Evolutionary conservation across 2,113 vertebrate genomes (phyloP).

Genomic region (Chlorodrepanis virens): DNA sequence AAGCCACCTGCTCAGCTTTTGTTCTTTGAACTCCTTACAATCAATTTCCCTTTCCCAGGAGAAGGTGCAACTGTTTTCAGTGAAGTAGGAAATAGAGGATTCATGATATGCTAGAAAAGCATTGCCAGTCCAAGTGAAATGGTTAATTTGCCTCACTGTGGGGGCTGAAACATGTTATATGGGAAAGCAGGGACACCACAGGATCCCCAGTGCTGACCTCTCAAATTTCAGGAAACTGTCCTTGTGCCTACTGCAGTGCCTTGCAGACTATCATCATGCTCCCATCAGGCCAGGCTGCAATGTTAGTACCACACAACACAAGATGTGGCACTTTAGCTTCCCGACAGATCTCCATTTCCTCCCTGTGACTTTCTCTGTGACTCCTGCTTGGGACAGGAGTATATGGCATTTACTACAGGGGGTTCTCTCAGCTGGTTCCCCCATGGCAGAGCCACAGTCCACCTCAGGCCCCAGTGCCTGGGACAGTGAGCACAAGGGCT

Average conservation of each 20-base stretch:
- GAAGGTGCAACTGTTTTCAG: background rate
- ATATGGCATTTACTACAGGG: background rate
- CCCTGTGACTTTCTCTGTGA: background rate
- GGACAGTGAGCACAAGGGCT: background rate
- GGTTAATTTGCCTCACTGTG: background rate
- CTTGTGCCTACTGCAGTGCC: background rate
- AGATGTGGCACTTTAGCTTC: background rate
- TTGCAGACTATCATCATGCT: background rate
- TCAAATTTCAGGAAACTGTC: background rate
- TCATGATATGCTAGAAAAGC: background rate
- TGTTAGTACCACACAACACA: background rate
- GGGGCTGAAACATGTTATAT: background rate
- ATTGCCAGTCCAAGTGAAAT: background rate
- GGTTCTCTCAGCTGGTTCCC: background rate
- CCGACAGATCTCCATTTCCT: background rate
- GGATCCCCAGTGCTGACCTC: background rate
- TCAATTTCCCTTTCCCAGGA: slow-evolving; percentile 18
- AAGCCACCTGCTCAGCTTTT: slow-evolving; percentile 46
- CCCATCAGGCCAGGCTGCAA: background rate
- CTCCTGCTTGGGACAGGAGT: fast-evolving
- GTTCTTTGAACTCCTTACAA: background rate
- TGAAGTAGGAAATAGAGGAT: background rate
- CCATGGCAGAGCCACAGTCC: background rate
- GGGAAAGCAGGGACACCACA: background rate
- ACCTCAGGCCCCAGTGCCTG: background rate